Evolutionary conservation across 2,113 vertebrate species (phyloP), one percentile per base, ranked within the genome.

Genomic region (Phalacrocorax pelagicus): DNA sequence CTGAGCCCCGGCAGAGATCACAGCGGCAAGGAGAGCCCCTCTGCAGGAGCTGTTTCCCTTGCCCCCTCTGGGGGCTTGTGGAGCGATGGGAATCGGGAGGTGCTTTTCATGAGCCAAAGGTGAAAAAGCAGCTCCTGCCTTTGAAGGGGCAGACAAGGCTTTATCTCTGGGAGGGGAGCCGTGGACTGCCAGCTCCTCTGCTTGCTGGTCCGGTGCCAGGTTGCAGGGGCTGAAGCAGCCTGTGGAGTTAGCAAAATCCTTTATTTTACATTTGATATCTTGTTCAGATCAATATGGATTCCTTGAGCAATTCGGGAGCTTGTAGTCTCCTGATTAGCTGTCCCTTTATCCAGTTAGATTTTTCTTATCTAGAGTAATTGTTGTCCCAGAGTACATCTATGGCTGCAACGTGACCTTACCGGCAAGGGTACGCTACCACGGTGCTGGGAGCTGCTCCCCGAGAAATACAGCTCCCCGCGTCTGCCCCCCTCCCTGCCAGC

Each of bases 271-370:
- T 96, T 82, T 82, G 90, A n/a, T 92, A 65, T 83, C 87, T 96
- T 88, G 79, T 72, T 83, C 44, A 62, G 59, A 94, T 96, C 96
- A 65, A 81, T 91, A 89, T 34, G 82, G 91, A 90, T 95, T 96
- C 88, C 92, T 80, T 34, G 70, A 90, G 91, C 79, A 84, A 79
- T 89, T 85, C 42, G 40, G 88, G 81, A 89, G 44, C 88, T 73
- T 67, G 89, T 70, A 84, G 94, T 71, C 82, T 88, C 49, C 87
- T 89, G 90, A 96, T 96, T 70, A 96, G 94, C 85, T 65, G 61
- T 95, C 89, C 86, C 87, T 96, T 97, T 85, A 91, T 95, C 95
- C 84, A 87, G 85, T 71, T 91, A 87, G 93, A 70, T 90, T 94
- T 88, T 86, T 88, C 91, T 97, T 79, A 84, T 85, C 71, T 67